Base-by-base conservation (phyloP, 2,113 vertebrate species). In the Chaenogobius annularis region DNA sequence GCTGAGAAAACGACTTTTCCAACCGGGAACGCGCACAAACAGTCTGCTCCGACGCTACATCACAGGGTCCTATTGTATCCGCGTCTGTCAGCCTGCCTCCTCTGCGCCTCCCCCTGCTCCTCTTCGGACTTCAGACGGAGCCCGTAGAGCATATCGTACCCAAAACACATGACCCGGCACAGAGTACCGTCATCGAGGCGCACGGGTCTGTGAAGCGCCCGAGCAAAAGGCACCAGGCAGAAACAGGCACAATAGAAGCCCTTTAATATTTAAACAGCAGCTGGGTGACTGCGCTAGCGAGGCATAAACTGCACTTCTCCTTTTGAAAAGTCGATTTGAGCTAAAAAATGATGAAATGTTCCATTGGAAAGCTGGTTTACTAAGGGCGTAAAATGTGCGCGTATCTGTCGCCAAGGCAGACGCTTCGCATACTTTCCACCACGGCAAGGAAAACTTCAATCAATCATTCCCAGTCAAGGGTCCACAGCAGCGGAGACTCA, bases 181-280 rank as follows among this genome's bases (percentile, higher is more conserved):
- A 12, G 35, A 63, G 19, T 31, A 12, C 61, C 35, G 15, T 20
- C 35, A 11, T 19, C 19, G 17, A n/a, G 17, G 61, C 31, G 35
- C 35, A 40, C 37, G 17, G 66, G 10, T 70, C 59, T 47, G n/a
- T 22, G 10, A 7, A 13, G 14, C 62, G 63, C n/a, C 1, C 1
- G 15, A 59, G 37, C 50, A 22, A 69, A 50, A 52, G 20, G 55
- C 70, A 63, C 56, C 8, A 71, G 31, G 47, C 66, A 15, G 64
- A 58, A 67, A 50, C 19, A 77, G 68, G 78, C 72, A 88, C 77
- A 79, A 81, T 79, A 78, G 79, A 75, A 91, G 90, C 90, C 91
- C 90, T 94, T 94, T 94, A 93, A 93, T 91, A 83, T 92, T 93
- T 92, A 88, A 93, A 91, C 88, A 86, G 85, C 89, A 79, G 84